Evolutionary conservation across 2,797 vertebrate genomes (phyloP), one percentile per base, ranked within the genome.

Genomic region (Nyctalus aviator): DNA sequence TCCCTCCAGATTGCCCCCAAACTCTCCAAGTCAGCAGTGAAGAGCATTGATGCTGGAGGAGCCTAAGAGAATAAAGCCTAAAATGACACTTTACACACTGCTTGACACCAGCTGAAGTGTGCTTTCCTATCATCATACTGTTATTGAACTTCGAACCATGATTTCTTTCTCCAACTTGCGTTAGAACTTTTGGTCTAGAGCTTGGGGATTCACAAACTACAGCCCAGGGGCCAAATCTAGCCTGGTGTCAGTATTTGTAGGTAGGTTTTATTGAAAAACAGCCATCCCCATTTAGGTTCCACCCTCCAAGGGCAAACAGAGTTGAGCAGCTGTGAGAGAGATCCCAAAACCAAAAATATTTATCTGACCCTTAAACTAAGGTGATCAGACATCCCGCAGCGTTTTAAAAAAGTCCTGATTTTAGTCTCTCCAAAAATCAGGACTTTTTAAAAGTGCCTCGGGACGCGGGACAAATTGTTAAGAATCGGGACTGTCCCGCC

Each of bases 21-120:
- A 1, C 13, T 2, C 62, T 23, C 27, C 1, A 69, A 1, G 35
- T 13, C 23, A 41, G 41, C 1, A 37, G 15, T 8, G 20, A 5
- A 10, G 2, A 50, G 25, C 27, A 4, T 0, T 18, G 30, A 2
- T 1, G 9, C 66, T 13, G 27, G 17, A 4, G 3, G 41, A 8
- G 5, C 72, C 35, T 8, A 0, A 6, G 59, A 46, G 27, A 48
- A 9, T 3, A 32, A 25, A 9, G 21, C 9, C 12, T 9, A n/a
- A 20, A 2, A 8, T 0, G 64, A 50, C 6, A 9, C 57, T 25
- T 0, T 11, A 37, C 13, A 37, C 17, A 3, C 10, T 2, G 27
- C 21, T 18, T 11, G 44, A 21, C 30, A 14, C 27, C 66, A 9
- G 46, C 1, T 15, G 59, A 41, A 27, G 11, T 35, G 3, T 2